These are phyloP conservation scores for Chelmon rostratus DNA, from an alignment of 2,797 vertebrate species.

Conservation along the genomic window DNA sequence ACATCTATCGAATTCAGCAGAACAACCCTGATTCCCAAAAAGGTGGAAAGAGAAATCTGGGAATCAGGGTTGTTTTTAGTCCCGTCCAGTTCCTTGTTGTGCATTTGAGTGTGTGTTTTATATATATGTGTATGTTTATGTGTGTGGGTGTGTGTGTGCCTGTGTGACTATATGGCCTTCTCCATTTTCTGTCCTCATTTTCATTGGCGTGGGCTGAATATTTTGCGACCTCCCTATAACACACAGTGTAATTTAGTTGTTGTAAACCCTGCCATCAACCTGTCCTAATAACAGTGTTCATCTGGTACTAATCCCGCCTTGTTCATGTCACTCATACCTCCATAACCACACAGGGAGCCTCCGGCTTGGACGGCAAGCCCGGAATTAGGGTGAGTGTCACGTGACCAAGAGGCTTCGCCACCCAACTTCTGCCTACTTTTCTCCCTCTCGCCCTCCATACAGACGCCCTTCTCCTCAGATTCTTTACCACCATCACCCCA, in stretches of 20 bases:
- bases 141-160: slow-evolving; percentile 1
- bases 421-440: slow-evolving; percentile 59
- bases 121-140: slow-evolving; percentile 9
- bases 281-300: slow-evolving; percentile 86
- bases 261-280: slow-evolving; percentile 80
- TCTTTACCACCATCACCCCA: slow-evolving; percentile 33
- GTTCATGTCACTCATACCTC: slow-evolving; percentile 97
- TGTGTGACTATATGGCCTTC: slow-evolving; percentile 11
- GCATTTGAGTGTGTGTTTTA: slow-evolving; percentile 13
- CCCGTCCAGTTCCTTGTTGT: slow-evolving; percentile 14
- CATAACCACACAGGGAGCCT: slow-evolving; percentile 98
- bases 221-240: slow-evolving; percentile 65
- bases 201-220: slow-evolving; percentile 67
- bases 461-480: slow-evolving; percentile 2
- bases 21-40: too few species aligned
- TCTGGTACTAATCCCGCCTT: slow-evolving; percentile 96
- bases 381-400: slow-evolving; percentile 98
- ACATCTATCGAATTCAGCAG: slow-evolving; percentile 13
- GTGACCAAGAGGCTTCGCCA: slow-evolving; percentile 83
- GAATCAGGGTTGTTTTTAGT: slow-evolving; percentile 2
- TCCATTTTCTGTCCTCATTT: slow-evolving; percentile 66
- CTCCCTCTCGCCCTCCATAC: slow-evolving; percentile 48
- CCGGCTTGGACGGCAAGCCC: slow-evolving; percentile 99
- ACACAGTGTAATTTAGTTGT: slow-evolving; percentile 72
- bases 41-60: too few species aligned